Evolutionary conservation across 2,113 vertebrate genomes (phyloP), one percentile per base, ranked within the genome.

Genomic region (Chloropsis cyanopogon): DNA sequence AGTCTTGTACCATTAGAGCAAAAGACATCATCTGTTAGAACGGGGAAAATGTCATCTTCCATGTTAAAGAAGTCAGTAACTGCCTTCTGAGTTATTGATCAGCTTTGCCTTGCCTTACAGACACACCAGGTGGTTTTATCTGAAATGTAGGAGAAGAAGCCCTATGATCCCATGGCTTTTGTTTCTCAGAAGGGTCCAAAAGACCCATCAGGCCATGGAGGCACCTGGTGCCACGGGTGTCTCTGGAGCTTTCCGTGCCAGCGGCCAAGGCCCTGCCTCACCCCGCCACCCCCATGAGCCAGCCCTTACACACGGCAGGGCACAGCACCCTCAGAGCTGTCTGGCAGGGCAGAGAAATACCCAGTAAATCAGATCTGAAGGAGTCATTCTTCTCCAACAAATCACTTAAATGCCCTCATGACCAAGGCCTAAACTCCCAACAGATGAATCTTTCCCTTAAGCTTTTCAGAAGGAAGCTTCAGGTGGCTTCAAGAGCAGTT

Each of bases 271-370:
- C 59, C 72, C 61, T 31, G 37, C 26, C 6, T 77, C 2, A 0
- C 39, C 37, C 59, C 0, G 0, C 37, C 31, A 1, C 9, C 33
- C 21, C 80, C 6, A 0, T 0, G 1, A 42, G 50, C 22, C 50
- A 22, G 39, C 46, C 75, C 6, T 1, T 1, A 0, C 1, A 7
- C n/a, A 9, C 0, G 0, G 46, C 53, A 35, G 54, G 53, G 56
- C 80, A 26, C 33, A 28, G 81, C 87, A 14, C 23, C 61, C 76
- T 59, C 17, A 6, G 68, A 49, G 33, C 66, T 35, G 5, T 7
- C 46, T 29, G 49, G 7, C 14, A 0, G 2, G 21, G 31, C 41
- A 57, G 37, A 25, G 39, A 63, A 70, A 70, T 2, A 25, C 21
- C 31, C 37, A 28, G 6, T 6, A 25, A 29, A 22, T 5, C 7